phyloP scores from a whole-genome alignment of 2,888 invertebrate species.

The Leptinotarsa tumamoca region DNA sequence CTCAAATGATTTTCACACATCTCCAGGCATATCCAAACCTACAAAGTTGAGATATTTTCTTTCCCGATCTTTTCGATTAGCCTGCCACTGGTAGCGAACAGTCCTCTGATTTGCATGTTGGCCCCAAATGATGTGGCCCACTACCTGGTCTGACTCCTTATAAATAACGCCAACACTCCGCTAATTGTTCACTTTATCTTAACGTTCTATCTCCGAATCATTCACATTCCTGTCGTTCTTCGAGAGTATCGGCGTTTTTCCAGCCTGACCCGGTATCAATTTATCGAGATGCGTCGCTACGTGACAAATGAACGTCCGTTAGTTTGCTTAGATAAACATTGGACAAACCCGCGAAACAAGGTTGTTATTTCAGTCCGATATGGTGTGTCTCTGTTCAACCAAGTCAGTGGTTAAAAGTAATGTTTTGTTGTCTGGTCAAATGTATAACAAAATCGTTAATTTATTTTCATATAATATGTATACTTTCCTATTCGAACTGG shows the following conservation, averaged over 20 bases:
- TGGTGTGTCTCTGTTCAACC: not conserved
- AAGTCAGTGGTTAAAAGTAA: not conserved
- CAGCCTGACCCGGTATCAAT: constrained; percentile 38
- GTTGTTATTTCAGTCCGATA: constrained; percentile 14
- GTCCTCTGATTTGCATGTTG: constrained; percentile 56
- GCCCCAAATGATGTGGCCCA: constrained; percentile 51
- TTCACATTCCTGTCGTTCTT: constrained; percentile 48
- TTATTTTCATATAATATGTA: not conserved
- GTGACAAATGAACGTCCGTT: constrained; percentile 43
- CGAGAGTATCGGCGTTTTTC: constrained; percentile 38
- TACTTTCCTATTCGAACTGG: not conserved
- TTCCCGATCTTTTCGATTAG: not conserved
- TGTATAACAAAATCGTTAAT: not conserved
- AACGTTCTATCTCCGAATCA: constrained; percentile 56
- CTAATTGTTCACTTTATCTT: constrained; percentile 60
- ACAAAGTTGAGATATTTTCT: not conserved
- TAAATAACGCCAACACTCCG: constrained; percentile 58
- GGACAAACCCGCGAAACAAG: constrained; percentile 35
- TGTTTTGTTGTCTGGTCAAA: too few relatives aligned
- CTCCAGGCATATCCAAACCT: too few relatives aligned
- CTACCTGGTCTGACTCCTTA: constrained; percentile 47
- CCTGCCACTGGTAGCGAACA: constrained; percentile 4
- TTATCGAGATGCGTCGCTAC: constrained; percentile 35
- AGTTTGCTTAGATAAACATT: constrained; percentile 35
- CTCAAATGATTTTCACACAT: too few relatives aligned